Base-by-base conservation (phyloP, 2,888 invertebrate genomes). In the Mystacides longicornis region DNA sequence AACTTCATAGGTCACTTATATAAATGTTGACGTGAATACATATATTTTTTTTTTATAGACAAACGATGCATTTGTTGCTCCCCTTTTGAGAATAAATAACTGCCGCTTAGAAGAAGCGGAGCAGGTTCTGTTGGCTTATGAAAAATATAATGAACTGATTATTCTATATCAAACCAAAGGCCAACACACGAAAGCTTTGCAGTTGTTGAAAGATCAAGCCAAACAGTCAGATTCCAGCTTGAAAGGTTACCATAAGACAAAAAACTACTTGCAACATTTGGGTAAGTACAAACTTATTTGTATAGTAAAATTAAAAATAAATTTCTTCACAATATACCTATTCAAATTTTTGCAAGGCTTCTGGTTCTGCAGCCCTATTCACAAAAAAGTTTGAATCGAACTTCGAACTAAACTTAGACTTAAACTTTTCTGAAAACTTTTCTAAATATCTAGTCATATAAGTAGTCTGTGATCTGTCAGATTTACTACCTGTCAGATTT, bases 101-200 rank as follows among this genome's bases (percentile, higher is more conserved):
- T 97, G 97, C 66, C 92, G 96, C 63, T 73, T 97, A 19, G 92
- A 91, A 53, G 98, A 98, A 73, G 89, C 95, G 0, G 98, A 98
- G 68, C 84, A 86, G 65, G 90, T 91, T 1, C 74, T 99, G 31
- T 82, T 88, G 61, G 87, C 88, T 66, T 85, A 91, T 69, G 86
- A 90, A 52, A 97, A 96, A 70, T 87, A 87, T 67, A 89, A 87
- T 60, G 98, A 99, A 69, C 78, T 99, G 1, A 93, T 97, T 62
- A 94, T 98, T 65, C 77, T 99, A 27, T 99, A 98, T 71, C 91
- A 96, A 71, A 91, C 89, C 1, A 96, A 95, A 71, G 92, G 89
- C 0, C 87, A 93, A 64, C 97, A 98, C 68, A 83, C 86, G 59
- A 88, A 92, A 72, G 98, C 98, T 9, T 76, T 99, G 19, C 91